Evolutionary conservation across 2,113 vertebrate species (phyloP).

Genomic region (Microcebus jonahi): DNA sequence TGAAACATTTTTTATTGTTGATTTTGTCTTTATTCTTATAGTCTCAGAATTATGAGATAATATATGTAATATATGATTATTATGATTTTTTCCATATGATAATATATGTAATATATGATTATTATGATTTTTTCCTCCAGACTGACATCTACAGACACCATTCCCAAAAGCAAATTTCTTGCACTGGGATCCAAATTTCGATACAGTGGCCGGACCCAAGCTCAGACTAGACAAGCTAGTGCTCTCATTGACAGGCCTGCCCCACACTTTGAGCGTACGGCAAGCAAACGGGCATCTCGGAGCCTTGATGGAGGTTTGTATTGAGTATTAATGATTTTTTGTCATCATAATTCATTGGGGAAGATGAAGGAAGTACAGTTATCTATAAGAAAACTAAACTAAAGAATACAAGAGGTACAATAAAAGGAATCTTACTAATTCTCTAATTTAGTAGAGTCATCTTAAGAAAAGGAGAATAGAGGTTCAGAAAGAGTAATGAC

Average conservation of each 20-base stretch:
- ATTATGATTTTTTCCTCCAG: slow-evolving; percentile 79
- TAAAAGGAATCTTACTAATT: not conserved
- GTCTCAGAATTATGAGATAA: not conserved
- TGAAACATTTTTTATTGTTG: slow-evolving; percentile 25
- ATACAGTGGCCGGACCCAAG: slow-evolving; percentile 97
- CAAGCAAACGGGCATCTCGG: slow-evolving; percentile 95
- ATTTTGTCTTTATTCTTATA: slow-evolving; percentile 55
- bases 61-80: slow-evolving; percentile 9
- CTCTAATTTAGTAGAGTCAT: not conserved
- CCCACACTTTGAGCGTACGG: slow-evolving; percentile 94
- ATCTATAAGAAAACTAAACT: slow-evolving; percentile 11
- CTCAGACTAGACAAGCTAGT: slow-evolving; percentile 96
- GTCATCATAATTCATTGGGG: not conserved
- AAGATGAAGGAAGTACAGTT: slow-evolving; percentile 5
- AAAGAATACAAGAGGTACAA: not conserved
- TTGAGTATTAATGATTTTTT: slow-evolving; percentile 9
- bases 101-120: slow-evolving; percentile 5
- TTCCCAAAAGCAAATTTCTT: slow-evolving; percentile 95
- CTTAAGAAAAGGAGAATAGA: not conserved
- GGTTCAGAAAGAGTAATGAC: not conserved
- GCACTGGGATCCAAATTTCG: slow-evolving; percentile 98
- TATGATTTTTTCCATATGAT: not conserved
- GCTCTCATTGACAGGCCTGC: slow-evolving; percentile 96
- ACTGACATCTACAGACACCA: slow-evolving; percentile 95
- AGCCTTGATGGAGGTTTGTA: slow-evolving; percentile 96